Percentiles rank a stretch among this genome's conserved stretches.
Evolutionary conservation across 2,797 vertebrate species (phyloP).

Genomic region (Euthynnus affinis): DNA sequence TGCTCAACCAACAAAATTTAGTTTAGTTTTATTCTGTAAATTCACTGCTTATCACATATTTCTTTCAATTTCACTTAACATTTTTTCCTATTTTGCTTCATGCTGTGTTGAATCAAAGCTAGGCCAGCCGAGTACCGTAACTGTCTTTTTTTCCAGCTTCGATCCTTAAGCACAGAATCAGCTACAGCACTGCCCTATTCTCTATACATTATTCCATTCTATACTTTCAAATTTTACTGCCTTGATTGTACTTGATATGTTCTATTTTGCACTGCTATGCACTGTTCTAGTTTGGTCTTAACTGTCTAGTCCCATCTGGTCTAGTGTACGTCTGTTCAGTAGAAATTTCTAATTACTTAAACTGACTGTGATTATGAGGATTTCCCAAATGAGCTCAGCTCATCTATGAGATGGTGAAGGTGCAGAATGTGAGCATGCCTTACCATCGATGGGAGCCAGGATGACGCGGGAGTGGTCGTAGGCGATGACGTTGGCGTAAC

Average conservation of each 20-base stretch:
- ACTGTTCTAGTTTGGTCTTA: conserved; percentile 12
- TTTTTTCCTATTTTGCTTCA: conserved; percentile 22
- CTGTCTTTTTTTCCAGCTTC: background rate
- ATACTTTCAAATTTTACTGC: background rate
- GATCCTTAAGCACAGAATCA: background rate
- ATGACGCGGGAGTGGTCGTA: conserved; percentile 98
- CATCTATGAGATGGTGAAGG: conserved; percentile 14
- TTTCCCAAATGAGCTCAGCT: conserved; percentile 42
- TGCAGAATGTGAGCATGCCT: conserved; percentile 37
- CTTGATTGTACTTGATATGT: background rate
- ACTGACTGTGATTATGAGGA: conserved; percentile 37
- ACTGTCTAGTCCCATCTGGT: conserved; percentile 12
- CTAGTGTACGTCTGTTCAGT: conserved; percentile 6
- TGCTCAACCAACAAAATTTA: conserved; percentile 12
- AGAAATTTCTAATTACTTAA: conserved; percentile 30
- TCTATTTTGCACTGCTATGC: background rate
- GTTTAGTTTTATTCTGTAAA: conserved; percentile 16
- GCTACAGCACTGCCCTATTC: background rate
- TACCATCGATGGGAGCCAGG: conserved; percentile 96
- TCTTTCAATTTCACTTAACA: background rate
- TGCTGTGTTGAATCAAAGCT: background rate
- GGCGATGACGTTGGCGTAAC: conserved; percentile 98
- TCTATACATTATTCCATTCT: background rate
- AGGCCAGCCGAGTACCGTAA: background rate
- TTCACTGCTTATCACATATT: conserved; percentile 23